Base-by-base conservation (phyloP, 2,113 vertebrate genomes). In the Mungos mungo region DNA sequence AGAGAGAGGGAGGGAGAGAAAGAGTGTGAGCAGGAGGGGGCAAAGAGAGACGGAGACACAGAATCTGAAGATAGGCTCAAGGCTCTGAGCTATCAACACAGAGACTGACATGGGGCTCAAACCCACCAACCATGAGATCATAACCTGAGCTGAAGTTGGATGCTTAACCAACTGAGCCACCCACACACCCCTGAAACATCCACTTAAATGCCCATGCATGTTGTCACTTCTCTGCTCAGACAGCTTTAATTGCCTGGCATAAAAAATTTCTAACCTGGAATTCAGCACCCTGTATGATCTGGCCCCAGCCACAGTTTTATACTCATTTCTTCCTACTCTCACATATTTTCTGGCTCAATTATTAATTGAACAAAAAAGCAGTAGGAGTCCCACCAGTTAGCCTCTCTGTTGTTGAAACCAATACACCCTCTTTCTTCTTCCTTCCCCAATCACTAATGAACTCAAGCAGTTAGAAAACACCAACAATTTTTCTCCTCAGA, bases 141-240 rank as follows among this genome's bases (percentile, higher is more conserved):
- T 60, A 60, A 60, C 57, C 7, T 60, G 57, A 60, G 57, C 57
- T 60, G 57, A 9, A 60, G 57, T 60, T 18, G 7, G 57, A 60
- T 23, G 21, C 57, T 23, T 60, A 23, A 60, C 21, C 8, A 8
- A 60, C 57, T 60, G 57, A 60, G 57, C 57, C 57, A 60, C 57
- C 57, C 57, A 60, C 21, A 8, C 21, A 60, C 57, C 57, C 57
- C 54, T 69, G 29, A 79, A 81, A 88, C 3, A 72, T 41, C 38
- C 47, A 74, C 35, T 60, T 54, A 31, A 96, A 63, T 79, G 41
- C 33, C 41, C 89, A 45, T n/a, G 31, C 25, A 69, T 82, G 91
- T 85, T 91, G 69, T 54, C 82, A 80, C 27, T 88, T 90, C 35
- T 90, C 19, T 96, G 29, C 19, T 89, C 77, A 94, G 81, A 95